These are phyloP conservation scores for Poecilia wingei DNA, from an alignment of 2,797 vertebrate genomes.

Conservation along the genomic window DNA sequence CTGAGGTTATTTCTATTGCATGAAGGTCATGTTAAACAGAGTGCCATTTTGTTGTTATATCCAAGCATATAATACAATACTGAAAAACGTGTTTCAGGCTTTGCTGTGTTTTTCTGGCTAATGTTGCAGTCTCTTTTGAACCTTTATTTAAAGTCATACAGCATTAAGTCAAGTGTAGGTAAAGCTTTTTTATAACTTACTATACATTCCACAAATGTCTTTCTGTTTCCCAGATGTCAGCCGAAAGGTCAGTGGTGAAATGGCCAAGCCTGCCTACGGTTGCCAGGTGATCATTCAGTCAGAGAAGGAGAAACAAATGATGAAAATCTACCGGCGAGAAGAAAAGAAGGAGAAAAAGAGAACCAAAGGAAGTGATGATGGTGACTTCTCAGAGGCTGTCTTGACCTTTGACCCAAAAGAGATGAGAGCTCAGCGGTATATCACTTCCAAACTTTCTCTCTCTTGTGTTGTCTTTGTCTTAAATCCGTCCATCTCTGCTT, in stretches of 20 bases:
- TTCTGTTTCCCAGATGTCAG: constrained; percentile 76
- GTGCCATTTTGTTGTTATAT: background rate
- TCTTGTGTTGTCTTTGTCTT: constrained; percentile 25
- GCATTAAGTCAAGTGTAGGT: background rate
- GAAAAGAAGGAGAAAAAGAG: constrained; percentile 90
- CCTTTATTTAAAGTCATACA: background rate
- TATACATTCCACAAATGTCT: background rate
- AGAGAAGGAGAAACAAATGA: constrained; percentile 93
- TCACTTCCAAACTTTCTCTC: constrained; percentile 6
- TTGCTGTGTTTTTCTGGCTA: background rate
- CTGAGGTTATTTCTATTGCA: background rate
- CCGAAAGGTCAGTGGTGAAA: constrained; percentile 83
- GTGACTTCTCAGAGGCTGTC: constrained; percentile 81
- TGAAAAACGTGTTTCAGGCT: background rate
- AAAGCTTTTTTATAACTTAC: background rate
- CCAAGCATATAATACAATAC: background rate
- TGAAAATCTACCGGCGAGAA: constrained; percentile 92
- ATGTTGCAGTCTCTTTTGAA: background rate
- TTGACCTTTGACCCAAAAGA: constrained; percentile 91
- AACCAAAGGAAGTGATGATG: constrained; percentile 89
- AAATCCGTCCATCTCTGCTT: constrained; percentile 8
- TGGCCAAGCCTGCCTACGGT: constrained; percentile 84
- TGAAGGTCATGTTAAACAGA: background rate
- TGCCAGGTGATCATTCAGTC: constrained; percentile 98
- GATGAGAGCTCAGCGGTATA: constrained; percentile 90